phyloP scores from a whole-genome alignment of 2,797 vertebrate species.

The Tokudaia tokunoshimensis region DNA sequence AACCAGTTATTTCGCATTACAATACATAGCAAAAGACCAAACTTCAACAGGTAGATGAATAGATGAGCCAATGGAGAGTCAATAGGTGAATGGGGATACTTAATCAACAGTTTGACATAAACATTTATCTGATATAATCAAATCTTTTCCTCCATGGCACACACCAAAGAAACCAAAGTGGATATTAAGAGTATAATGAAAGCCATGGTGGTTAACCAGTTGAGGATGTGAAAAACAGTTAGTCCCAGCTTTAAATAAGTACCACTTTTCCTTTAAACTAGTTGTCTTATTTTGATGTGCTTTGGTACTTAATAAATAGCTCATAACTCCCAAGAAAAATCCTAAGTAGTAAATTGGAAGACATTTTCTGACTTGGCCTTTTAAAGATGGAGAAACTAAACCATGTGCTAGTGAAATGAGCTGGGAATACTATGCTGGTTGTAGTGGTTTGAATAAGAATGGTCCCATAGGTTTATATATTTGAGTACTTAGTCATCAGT shows the following conservation, averaged over 20 bases:
- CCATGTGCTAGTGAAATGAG: constrained; percentile 7
- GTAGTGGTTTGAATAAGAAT: not conserved
- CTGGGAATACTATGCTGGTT: constrained; percentile 33
- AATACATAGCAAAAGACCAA: not conserved
- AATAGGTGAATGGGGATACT: not conserved
- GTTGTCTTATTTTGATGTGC: constrained; percentile 20
- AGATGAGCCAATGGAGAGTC: not conserved
- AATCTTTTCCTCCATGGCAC: not conserved
- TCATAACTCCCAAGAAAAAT: constrained; percentile 51
- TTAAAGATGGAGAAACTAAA: constrained; percentile 59
- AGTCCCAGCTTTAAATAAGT: constrained; percentile 29
- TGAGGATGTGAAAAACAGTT: constrained; percentile 49
- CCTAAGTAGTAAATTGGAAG: not conserved
- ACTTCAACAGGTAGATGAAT: not conserved
- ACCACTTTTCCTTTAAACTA: constrained; percentile 52
- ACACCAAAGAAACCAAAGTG: constrained; percentile 25
- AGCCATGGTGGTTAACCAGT: not conserved
- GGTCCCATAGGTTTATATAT: not conserved
- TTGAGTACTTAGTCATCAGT: not conserved
- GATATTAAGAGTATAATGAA: not conserved
- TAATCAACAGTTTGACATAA: constrained; percentile 46
- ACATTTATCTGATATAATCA: constrained; percentile 8
- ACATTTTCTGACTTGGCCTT: constrained; percentile 27
- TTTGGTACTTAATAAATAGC: constrained; percentile 39
- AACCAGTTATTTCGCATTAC: too few species aligned